Percentiles rank a stretch among this genome's conserved stretches.
Conservation (phyloP, 2,888 invertebrate genomes). For the Amiota mariae region DNA sequence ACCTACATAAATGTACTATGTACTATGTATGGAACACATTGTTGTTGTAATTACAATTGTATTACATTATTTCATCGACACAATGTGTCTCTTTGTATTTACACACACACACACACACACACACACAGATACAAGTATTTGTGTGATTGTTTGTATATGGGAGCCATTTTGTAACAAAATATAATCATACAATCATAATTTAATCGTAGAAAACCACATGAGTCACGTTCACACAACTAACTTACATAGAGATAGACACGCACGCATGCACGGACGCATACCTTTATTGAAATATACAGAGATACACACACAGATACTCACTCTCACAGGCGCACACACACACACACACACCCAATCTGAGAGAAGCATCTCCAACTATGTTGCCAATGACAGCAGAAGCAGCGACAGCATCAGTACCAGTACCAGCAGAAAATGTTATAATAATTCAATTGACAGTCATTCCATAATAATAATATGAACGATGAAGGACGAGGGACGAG, state of each 20-base stretch:
- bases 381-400: constrained; percentile 44
- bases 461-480: constrained; percentile 55
- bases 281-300: neutral
- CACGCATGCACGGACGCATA: constrained; percentile 10
- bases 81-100: constrained; percentile 50
- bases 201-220: constrained; percentile 67
- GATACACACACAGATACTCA: constrained; percentile 28
- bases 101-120: constrained; percentile 1
- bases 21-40: too few relatives aligned
- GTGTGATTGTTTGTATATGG: constrained; percentile 42
- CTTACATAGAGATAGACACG: constrained; percentile 41
- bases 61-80: constrained; percentile 58
- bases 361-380: constrained; percentile 46
- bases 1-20: too few relatives aligned
- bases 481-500: neutral
- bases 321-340: constrained; percentile 27
- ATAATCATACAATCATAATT: constrained; percentile 66
- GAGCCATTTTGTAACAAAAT: constrained; percentile 57
- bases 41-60: constrained; percentile 54
- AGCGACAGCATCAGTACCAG: constrained; percentile 47
- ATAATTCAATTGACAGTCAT: constrained; percentile 64
- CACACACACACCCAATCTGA: constrained; percentile 14
- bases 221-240: constrained; percentile 65
- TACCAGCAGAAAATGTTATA: constrained; percentile 63
- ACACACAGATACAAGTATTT: constrained; percentile 25